Base-by-base conservation (phyloP, 1,140 invertebrate species). In the Polyergus mexicanus region DNA sequence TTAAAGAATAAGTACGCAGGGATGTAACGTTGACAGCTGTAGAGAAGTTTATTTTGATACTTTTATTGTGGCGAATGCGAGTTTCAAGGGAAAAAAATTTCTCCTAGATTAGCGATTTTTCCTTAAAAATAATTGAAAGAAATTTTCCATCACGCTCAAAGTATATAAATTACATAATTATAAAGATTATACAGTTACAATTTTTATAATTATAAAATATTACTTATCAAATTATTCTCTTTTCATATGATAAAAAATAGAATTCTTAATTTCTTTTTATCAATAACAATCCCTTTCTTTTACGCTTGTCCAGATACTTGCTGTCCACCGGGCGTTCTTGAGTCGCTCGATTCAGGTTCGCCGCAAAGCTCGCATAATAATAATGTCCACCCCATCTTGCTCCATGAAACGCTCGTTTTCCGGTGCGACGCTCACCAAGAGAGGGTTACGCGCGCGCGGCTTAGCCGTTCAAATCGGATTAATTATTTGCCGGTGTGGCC, bases 391-490 rank as follows among this genome's bases (percentile, higher is more conserved):
- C 32, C n/a, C 62, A 0, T 35, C 47, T 69, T n/a, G 66, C 66
- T 60, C 11, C 41, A 72, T 81, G 78, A 81, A 81, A 81, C 51
- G 66, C 66, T 81, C 66, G 78, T 81, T 72, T 69, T 32, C 78
- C 78, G 38, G 35, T 11, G 54, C 25, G 25, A 60, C 69, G 69
- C 47, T 72, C 16, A 13, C 41, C 66, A 32, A 32, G 25, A 22
- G 11, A n/a, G 32, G 71, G 16, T 54, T 4, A 32, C 16, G 28
- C 47, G 7, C 66, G 68, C 68, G 54, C 78, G 54, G 68, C 68
- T 83, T 74, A 83, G 68, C 68, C n/a, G 78, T 38, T 68, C 38
- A 83, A 83, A 83, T 83, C 78, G 78, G 78, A 83, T 83, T 83
- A 83, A 83, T 83, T 83, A 83, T 83, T 83, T 83, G 54, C 54